Evolutionary conservation across 2,888 invertebrate genomes (phyloP), one percentile per base, ranked within the genome.

Genomic region (Caenorhabditis doughertyi): DNA sequence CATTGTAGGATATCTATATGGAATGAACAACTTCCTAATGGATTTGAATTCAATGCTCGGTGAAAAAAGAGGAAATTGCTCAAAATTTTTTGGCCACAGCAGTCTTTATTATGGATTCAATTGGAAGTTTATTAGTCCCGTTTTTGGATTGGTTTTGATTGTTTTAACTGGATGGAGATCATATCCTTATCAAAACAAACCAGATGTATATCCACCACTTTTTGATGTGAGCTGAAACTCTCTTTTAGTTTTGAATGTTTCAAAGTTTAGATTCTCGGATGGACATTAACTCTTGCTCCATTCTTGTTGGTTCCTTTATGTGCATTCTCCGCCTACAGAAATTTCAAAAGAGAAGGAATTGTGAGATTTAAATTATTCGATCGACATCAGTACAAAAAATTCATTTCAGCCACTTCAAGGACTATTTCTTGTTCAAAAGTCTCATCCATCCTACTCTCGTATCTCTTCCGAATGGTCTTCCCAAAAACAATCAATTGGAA

Each of bases 91-190:
- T 16, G 53, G 44, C 11, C 64, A 73, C 21, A 56, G 29, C 27
- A 51, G 64, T 13, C 56, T 47, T 0, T 80, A 65, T 39, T 80
- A 39, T 44, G n/a, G 44, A 49, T 18, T 49, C 9, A 73, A 80
- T 67, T 80, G 79, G 79, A 51, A 27, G 27, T 47, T 73, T n/a
- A 67, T 80, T 8, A 67, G 44, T 32, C 80, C 73, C 7, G 32
- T 55, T 21, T 56, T 73, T 47, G 80, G 72, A 0, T 0, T 67
- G 9, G 27, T 80, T 29, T 16, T 80, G 42, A 16, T 73, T 13
- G 51, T 35, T 23, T 49, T 80, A 5, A 53, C 60, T 0, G 25
- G 47, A 3, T 25, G 21, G 44, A 56, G 80, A 23, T 18, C 32
- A 7, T 73, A 80, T 62, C 73, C 73, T 4, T 68, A 29, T 44